A percentile compares a stretch with the other conserved stretches of the same genome.
Conservation (phyloP, 2,113 vertebrate species). For the Onychostoma macrolepis region DNA sequence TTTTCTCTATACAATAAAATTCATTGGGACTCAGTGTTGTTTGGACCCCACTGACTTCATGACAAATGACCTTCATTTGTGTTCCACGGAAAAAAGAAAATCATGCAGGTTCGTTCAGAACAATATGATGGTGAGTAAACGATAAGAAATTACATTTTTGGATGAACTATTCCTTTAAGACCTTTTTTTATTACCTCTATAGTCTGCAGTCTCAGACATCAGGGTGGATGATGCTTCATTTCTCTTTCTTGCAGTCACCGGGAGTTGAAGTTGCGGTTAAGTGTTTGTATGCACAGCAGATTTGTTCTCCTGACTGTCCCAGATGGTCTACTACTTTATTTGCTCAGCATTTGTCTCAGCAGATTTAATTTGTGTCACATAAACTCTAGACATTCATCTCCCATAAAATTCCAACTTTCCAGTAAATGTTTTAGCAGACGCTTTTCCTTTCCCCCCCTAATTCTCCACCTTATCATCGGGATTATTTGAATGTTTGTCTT, state of each 20-base stretch:
- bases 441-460: background rate
- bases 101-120: background rate
- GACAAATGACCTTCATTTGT: background rate
- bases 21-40: background rate
- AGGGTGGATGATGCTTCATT: conserved; percentile 13
- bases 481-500: conserved; percentile 8
- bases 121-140: background rate
- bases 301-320: conserved; percentile 42
- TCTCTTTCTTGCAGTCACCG: conserved; percentile 9
- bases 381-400: conserved; percentile 36
- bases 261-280: conserved; percentile 42
- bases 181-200: conserved; percentile 30
- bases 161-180: background rate
- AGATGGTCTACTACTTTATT: conserved; percentile 48
- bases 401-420: conserved; percentile 37
- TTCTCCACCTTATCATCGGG: conserved; percentile 17
- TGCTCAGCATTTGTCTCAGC: conserved; percentile 42
- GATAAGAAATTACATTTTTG: background rate
- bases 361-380: conserved; percentile 13
- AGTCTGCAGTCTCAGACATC: conserved; percentile 30
- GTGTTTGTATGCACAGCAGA: conserved; percentile 31
- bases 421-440: conserved; percentile 18
- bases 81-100: background rate
- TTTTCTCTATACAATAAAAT: background rate
- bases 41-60: background rate